Evolutionary conservation across 2,888 invertebrate species (phyloP).

Genomic region (Hyposoter dolosus): DNA sequence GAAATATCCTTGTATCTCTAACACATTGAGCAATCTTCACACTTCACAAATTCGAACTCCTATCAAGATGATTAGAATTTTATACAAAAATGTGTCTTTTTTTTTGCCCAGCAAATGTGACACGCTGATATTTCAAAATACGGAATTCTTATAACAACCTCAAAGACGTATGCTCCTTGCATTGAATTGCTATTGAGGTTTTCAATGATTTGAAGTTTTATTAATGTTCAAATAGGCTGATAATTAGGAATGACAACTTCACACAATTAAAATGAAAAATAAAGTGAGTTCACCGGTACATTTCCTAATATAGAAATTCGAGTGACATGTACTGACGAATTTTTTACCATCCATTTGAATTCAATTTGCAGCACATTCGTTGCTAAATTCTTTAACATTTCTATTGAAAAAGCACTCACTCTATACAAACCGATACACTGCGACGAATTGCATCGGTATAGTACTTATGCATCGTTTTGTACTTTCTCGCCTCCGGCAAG

Average conservation of each 20-base stretch:
- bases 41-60: no score
- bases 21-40: no score
- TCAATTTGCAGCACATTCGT: not conserved
- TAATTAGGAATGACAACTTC: not conserved
- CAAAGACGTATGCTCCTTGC: not conserved
- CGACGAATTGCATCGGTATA: not conserved
- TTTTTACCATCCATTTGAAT: not conserved
- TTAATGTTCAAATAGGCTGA: not conserved
- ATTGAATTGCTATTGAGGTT: not conserved
- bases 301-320: not conserved
- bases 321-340: no score
- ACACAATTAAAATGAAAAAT: not conserved
- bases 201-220: not conserved
- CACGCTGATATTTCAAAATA: not conserved
- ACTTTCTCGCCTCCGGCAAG: slow-evolving; percentile 81
- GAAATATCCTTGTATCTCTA: not conserved
- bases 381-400: not conserved
- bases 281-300: not conserved
- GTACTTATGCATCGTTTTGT: slow-evolving; percentile 58
- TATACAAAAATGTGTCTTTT: no score
- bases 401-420: not conserved
- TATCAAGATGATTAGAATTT: no score
- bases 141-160: not conserved
- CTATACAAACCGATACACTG: not conserved
- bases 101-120: no score